phyloP scores from a whole-genome alignment of 2,888 invertebrate genomes.

The Agrochola circellaris region DNA sequence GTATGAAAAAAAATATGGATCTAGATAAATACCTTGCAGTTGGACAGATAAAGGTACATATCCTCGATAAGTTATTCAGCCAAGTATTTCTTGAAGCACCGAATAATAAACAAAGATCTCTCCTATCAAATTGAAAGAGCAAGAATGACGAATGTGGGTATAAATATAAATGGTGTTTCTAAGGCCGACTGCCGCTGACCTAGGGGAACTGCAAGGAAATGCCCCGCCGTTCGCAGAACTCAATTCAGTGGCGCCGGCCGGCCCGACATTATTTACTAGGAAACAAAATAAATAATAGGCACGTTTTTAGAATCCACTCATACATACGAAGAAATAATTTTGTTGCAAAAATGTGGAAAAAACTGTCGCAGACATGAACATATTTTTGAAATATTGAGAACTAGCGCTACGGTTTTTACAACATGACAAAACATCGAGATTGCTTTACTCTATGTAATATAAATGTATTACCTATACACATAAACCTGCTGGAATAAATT shows the following conservation, averaged over 20 bases:
- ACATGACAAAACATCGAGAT: too few relatives aligned
- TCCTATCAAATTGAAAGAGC: conserved; percentile 62
- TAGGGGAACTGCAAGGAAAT: conserved; percentile 83
- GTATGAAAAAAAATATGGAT: not conserved
- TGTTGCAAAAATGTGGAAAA: conserved; percentile 47
- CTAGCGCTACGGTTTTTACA: too few relatives aligned
- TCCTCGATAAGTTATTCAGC: not conserved
- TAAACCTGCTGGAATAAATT: too few relatives aligned
- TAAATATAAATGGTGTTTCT: conserved; percentile 84
- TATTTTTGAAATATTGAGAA: conserved; percentile 4
- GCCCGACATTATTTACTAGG: conserved; percentile 81
- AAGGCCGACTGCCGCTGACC: conserved; percentile 76
- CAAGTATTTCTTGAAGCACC: conserved; percentile 25
- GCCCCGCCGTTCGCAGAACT: conserved; percentile 84
- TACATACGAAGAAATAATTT: conserved; percentile 70
- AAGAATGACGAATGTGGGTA: conserved; percentile 73
- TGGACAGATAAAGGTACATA: not conserved
- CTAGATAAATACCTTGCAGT: not conserved
- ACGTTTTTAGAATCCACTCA: conserved; percentile 77
- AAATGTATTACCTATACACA: too few relatives aligned
- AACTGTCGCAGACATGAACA: conserved; percentile 14
- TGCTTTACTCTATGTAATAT: too few relatives aligned
- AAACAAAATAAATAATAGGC: conserved; percentile 85
- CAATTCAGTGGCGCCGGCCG: conserved; percentile 83
- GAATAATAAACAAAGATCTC: conserved; percentile 28